These are phyloP conservation scores for Lysandra coridon DNA, from an alignment of 2,888 invertebrate species.

Conservation along the genomic window DNA sequence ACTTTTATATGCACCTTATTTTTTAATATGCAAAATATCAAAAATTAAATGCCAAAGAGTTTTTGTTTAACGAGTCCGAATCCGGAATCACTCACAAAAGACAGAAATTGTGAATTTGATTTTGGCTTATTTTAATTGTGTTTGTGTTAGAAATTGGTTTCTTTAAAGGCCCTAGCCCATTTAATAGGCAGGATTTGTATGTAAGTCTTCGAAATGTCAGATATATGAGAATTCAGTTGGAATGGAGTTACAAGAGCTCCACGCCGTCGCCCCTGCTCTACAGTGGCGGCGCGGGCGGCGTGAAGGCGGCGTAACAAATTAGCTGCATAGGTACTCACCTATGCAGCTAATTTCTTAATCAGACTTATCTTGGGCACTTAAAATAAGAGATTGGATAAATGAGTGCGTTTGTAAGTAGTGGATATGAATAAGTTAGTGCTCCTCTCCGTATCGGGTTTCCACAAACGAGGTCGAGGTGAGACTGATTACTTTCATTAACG, in stretches of 20 bases:
- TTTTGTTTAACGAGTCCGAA: not conserved
- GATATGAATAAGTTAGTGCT: constrained; percentile 67
- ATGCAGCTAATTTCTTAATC: not conserved
- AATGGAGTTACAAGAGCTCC: too few species aligned
- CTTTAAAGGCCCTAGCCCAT: too few species aligned
- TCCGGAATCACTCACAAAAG: not conserved
- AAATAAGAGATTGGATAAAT: not conserved
- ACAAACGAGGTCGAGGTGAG: constrained; percentile 57
- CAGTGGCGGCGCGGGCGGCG: too few species aligned
- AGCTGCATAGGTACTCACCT: too few species aligned
- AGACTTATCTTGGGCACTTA: not conserved
- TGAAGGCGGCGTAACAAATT: too few species aligned
- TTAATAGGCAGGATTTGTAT: too few species aligned
- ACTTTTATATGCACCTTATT: not conserved
- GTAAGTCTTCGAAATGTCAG: too few species aligned
- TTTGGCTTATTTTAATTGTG: not conserved
- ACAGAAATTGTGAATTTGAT: not conserved
- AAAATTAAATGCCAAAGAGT: not conserved
- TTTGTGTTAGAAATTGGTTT: too few species aligned
- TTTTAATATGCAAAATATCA: not conserved
- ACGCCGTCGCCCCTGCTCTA: too few species aligned
- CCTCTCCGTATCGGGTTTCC: constrained; percentile 53
- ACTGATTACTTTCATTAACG: constrained; percentile 62
- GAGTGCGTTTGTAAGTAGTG: constrained; percentile 50
- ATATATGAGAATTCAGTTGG: too few species aligned